Conservation (phyloP, 2,797 vertebrate species). For the Rhodeus uyekii region DNA sequence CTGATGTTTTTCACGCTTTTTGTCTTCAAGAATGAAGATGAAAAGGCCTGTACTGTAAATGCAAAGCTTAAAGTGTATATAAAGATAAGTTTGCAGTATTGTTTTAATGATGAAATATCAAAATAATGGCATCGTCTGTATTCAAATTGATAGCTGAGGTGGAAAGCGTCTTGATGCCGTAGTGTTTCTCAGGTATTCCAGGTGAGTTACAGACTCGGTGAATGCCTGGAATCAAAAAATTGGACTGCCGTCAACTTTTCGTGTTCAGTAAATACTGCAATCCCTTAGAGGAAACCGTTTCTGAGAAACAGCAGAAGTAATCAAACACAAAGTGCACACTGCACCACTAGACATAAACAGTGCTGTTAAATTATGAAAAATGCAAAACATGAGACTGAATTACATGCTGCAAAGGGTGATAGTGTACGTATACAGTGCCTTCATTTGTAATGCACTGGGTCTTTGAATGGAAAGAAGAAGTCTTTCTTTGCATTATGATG, state of each 20-base stretch:
- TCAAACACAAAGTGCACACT: background rate
- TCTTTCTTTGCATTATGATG: background rate
- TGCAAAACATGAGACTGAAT: slow-evolving; percentile 1
- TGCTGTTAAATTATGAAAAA: background rate
- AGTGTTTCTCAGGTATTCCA: slow-evolving; percentile 65
- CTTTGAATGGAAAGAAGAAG: background rate
- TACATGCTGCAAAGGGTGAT: background rate
- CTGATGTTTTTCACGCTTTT: slow-evolving; percentile 55
- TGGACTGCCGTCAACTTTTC: background rate
- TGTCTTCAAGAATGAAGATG: slow-evolving; percentile 37
- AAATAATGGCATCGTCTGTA: slow-evolving; percentile 15
- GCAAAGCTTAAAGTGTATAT: slow-evolving; percentile 74
- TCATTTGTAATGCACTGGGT: background rate
- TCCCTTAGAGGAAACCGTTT: background rate
- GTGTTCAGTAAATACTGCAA: background rate
- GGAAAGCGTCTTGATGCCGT: slow-evolving; percentile 55
- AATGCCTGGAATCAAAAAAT: slow-evolving; percentile 3
- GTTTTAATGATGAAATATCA: slow-evolving; percentile 62
- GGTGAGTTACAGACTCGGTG: slow-evolving; percentile 40
- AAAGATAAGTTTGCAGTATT: slow-evolving; percentile 63
- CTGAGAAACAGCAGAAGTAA: background rate
- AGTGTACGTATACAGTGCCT: slow-evolving; percentile 3
- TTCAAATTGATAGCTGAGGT: slow-evolving; percentile 29
- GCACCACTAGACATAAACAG: background rate
- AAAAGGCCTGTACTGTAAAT: slow-evolving; percentile 73